Evolutionary conservation across 2,113 vertebrate species (phyloP).

Genomic region (Xenopus laevis): DNA sequence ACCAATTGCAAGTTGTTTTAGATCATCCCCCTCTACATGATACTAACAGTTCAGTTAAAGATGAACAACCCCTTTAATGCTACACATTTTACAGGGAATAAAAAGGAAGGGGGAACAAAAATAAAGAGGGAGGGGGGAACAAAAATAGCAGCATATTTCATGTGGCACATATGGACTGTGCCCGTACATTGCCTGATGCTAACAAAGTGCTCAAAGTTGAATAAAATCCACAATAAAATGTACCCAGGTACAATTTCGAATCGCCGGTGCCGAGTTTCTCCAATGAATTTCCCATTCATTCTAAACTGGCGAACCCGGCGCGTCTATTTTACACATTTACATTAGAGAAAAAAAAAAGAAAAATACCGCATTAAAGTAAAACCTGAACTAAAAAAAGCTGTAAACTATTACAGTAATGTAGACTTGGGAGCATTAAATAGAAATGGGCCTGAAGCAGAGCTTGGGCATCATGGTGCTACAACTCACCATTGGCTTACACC

Average conservation of each 20-base stretch:
- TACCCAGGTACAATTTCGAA: conserved; percentile 31
- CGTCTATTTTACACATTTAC: conserved; percentile 51
- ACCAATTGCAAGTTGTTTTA: no score
- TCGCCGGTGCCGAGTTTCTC: no score
- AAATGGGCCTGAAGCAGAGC: conserved; percentile 47
- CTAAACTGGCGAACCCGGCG: neutral
- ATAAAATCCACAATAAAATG: conserved; percentile 72
- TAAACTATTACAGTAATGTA: conserved; percentile 62
- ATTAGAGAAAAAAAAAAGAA: conserved; percentile 46
- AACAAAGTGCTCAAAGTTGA: conserved; percentile 94
- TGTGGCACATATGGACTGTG: conserved; percentile 57
- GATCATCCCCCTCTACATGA: no score
- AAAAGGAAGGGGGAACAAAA: conserved; percentile 45
- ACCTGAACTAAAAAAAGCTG: conserved; percentile 62
- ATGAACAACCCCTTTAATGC: conserved; percentile 73
- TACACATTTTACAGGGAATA: conserved; percentile 54
- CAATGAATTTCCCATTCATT: no score
- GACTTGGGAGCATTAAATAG: conserved; percentile 50
- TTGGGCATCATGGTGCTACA: neutral
- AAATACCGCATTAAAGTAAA: conserved; percentile 21
- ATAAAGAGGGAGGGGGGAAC: conserved; percentile 57
- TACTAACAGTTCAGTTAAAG: no score
- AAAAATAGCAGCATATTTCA: conserved; percentile 89
- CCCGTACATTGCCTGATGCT: conserved; percentile 71
- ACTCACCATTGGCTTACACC: neutral